These are phyloP conservation scores for Eremophila alpestris DNA, from an alignment of 2,797 vertebrate genomes.

Conservation along the genomic window DNA sequence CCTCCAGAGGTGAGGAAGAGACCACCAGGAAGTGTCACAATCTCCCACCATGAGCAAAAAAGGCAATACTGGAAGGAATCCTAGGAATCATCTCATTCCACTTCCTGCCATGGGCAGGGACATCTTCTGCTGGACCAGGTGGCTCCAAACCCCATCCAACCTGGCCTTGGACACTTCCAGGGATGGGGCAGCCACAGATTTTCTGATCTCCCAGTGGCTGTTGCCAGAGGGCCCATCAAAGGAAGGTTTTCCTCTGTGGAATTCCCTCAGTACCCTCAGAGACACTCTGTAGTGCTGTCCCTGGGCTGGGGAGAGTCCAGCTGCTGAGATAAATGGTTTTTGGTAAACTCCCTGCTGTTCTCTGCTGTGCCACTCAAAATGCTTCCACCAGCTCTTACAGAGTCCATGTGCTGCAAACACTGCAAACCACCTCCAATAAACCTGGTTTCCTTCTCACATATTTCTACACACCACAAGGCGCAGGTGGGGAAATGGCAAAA, in stretches of 20 bases:
- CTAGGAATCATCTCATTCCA: accelerated
- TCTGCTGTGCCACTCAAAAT: not conserved
- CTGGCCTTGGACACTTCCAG: not conserved
- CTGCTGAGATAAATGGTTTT: not conserved
- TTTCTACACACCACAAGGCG: accelerated
- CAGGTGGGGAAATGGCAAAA: not conserved
- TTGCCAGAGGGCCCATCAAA: not conserved
- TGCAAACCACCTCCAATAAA: not conserved
- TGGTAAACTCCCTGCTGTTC: not conserved
- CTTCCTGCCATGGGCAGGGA: not conserved
- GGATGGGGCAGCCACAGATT: not conserved
- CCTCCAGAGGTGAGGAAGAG: not conserved
- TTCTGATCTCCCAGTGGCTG: not conserved
- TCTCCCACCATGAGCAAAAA: not conserved
- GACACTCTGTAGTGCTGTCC: not conserved
- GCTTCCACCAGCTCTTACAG: not conserved
- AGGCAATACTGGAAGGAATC: accelerated
- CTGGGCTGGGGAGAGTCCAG: not conserved
- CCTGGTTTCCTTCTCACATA: not conserved
- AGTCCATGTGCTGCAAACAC: accelerated
- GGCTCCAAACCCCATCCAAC: not conserved
- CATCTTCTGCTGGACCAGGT: not conserved
- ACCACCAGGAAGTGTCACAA: accelerated
- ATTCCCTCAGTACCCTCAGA: not conserved
- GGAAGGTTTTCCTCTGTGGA: not conserved